These are phyloP conservation scores for Euphydryas editha DNA, from an alignment of 2,888 invertebrate genomes.

Conservation along the genomic window DNA sequence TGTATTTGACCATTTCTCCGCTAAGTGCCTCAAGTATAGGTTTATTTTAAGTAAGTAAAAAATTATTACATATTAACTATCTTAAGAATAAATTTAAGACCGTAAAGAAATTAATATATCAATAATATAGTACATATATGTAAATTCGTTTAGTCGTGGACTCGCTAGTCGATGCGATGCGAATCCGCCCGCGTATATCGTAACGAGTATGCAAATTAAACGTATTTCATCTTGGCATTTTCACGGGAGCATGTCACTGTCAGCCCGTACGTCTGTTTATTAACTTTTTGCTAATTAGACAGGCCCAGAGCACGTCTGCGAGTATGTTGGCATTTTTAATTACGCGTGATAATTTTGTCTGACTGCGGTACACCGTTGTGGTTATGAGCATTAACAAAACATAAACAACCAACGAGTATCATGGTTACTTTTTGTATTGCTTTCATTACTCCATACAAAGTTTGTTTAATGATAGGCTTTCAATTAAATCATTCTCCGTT, in stretches of 20 bases:
- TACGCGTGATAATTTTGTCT: conserved; percentile 67
- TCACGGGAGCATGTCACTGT: conserved; percentile 81
- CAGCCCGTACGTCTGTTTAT: conserved; percentile 79
- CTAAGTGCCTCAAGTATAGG: not conserved
- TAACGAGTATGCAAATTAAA: conserved; percentile 78
- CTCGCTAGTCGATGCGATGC: conserved; percentile 29
- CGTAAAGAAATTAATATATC: too few species aligned
- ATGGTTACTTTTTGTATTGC: conserved; percentile 5
- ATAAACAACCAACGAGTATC: conserved; percentile 5
- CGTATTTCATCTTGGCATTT: conserved; percentile 82
- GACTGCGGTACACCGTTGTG: conserved; percentile 31
- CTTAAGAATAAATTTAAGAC: too few species aligned
- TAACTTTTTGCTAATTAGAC: conserved; percentile 83
- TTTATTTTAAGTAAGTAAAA: not conserved
- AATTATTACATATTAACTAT: too few species aligned
- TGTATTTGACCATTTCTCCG: too few species aligned
- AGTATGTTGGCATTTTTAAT: conserved; percentile 82
- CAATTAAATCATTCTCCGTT: not conserved
- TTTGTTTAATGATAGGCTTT: not conserved
- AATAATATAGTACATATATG: not conserved
- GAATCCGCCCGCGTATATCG: conserved; percentile 48
- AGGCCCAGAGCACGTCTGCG: conserved; percentile 72
- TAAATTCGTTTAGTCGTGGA: not conserved
- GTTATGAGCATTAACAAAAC: conserved; percentile 20
- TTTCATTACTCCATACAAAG: conserved; percentile 2